Percentiles rank a stretch among this genome's conserved stretches.
These are phyloP conservation scores for Muntiacus reevesi DNA, from an alignment of 2,113 vertebrate genomes.

Conservation along the genomic window DNA sequence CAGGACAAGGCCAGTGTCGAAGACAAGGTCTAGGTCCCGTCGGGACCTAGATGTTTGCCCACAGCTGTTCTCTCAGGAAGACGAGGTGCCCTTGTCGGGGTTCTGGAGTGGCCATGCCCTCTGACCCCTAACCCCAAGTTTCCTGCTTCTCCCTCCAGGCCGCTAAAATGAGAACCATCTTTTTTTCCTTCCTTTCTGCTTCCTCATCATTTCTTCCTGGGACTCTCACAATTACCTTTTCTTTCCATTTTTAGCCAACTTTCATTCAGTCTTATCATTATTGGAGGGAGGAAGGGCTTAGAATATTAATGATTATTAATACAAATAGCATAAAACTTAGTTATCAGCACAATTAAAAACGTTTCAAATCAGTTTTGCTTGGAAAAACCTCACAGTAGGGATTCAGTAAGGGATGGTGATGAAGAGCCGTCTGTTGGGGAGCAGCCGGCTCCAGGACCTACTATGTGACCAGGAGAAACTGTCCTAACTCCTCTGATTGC, in stretches of 20 bases:
- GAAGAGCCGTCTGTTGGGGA: too few relatives aligned
- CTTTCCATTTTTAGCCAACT: neutral
- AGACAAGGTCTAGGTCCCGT: rapidly evolving
- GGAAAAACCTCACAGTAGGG: neutral
- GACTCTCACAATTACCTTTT: neutral
- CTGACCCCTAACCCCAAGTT: rapidly evolving
- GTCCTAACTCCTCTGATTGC: neutral
- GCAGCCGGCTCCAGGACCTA: rapidly evolving
- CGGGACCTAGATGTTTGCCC: too few relatives aligned
- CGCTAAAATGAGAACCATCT: rapidly evolving
- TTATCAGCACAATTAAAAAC: neutral
- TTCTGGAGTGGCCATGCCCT: rapidly evolving
- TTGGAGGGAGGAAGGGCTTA: neutral
- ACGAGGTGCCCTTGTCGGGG: rapidly evolving
- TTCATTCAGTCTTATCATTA: neutral
- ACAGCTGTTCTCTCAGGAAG: too few relatives aligned
- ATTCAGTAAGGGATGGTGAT: neutral
- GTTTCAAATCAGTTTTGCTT: neutral
- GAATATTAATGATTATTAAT: neutral
- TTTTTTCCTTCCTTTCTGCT: too few relatives aligned
- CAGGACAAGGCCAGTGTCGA: rapidly evolving
- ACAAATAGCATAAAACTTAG: neutral
- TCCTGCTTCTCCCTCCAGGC: neutral
- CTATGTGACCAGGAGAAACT: neutral
- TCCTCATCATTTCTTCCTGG: rapidly evolving